phyloP scores from a whole-genome alignment of 2,113 vertebrate species.

The Hippocampus zosterae region DNA sequence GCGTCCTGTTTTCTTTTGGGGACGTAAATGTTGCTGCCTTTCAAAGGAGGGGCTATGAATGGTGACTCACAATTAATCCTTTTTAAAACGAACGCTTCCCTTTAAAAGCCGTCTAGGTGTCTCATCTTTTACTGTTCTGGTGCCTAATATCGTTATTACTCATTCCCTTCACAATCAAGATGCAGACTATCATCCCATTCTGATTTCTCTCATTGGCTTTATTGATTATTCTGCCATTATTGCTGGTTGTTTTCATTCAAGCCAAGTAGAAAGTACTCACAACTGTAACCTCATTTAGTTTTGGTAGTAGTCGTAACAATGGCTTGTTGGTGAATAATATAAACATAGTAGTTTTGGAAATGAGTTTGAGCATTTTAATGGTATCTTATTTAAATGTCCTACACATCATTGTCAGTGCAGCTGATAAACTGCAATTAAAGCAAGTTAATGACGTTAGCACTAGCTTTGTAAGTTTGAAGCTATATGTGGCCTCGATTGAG shows the following conservation, averaged over 20 bases:
- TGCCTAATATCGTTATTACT: slow-evolving; percentile 25
- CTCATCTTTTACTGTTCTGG: not conserved
- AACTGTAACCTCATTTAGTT: not conserved
- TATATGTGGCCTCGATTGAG: not conserved
- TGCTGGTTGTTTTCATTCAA: not conserved
- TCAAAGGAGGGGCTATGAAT: slow-evolving; percentile 30
- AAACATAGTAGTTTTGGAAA: not conserved
- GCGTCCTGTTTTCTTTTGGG: not conserved
- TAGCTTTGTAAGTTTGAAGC: not conserved
- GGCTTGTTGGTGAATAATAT: not conserved
- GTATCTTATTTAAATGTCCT: not conserved
- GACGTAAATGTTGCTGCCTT: not conserved
- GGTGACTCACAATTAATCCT: slow-evolving; percentile 29
- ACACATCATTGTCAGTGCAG: not conserved
- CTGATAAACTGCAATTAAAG: not conserved
- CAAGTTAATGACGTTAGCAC: not conserved
- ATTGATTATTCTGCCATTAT: slow-evolving; percentile 5
- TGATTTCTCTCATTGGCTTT: slow-evolving; percentile 8
- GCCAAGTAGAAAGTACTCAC: not conserved
- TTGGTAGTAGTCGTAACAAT: not conserved
- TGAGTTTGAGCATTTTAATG: too few relatives aligned
- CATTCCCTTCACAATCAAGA: not conserved
- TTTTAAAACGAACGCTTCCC: slow-evolving; percentile 26
- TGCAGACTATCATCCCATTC: slow-evolving; percentile 8
- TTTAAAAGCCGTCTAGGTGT: not conserved